A percentile compares a stretch with the other conserved stretches of the same genome.
Conservation (phyloP, 2,113 vertebrate species). For the Saimiri boliviensis region DNA sequence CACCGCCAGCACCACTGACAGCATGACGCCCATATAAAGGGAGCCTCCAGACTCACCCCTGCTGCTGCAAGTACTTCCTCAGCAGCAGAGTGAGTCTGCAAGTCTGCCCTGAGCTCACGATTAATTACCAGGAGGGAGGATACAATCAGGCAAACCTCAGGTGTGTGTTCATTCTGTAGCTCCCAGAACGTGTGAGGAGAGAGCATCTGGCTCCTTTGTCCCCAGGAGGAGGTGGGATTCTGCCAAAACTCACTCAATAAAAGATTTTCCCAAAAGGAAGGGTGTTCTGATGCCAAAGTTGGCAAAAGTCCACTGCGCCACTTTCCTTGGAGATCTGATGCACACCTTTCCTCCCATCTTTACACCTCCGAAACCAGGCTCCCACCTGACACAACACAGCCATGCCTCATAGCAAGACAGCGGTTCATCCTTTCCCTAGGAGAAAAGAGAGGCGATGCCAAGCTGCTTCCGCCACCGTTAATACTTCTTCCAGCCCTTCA, state of each 20-base stretch:
- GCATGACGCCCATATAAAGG: not conserved
- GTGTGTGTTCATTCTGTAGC: not conserved
- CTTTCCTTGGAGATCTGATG: not conserved
- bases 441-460: not conserved
- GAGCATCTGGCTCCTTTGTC: not conserved
- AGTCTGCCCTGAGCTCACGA: not conserved
- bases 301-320: fast-evolving
- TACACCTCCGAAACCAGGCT: fast-evolving
- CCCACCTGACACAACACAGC: fast-evolving
- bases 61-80: not conserved
- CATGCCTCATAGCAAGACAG: fast-evolving
- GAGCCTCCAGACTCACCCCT: not conserved
- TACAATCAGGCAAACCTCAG: not conserved
- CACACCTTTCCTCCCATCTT: fast-evolving
- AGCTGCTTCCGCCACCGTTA: too few relatives aligned
- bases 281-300: not conserved
- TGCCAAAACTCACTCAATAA: not conserved
- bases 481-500: not conserved
- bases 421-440: too few relatives aligned
- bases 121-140: not conserved
- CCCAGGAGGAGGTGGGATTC: not conserved
- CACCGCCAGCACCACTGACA: fast-evolving
- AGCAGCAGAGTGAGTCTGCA: too few relatives aligned
- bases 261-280: not conserved
- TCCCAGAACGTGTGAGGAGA: not conserved